Evolutionary conservation across 1,140 invertebrate genomes (phyloP).

Genomic region (Pseudomyrmex dendroicus): DNA sequence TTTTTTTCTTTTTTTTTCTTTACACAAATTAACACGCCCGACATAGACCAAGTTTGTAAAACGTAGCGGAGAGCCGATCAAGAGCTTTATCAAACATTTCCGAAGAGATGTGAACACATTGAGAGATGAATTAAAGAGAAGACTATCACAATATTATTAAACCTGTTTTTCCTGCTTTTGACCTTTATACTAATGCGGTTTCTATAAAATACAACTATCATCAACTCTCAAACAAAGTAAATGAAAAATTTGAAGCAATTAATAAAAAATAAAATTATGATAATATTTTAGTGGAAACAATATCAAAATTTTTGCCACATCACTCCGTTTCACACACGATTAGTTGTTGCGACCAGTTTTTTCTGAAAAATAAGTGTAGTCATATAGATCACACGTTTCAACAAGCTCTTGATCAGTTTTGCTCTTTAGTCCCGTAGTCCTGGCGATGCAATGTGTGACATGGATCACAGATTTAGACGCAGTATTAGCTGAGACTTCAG

Average conservation of each 20-base stretch:
- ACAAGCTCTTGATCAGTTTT: constrained; percentile 71
- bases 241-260: too few species aligned
- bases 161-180: too few species aligned
- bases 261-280: too few species aligned
- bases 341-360: background rate
- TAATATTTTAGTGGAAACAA: too few species aligned
- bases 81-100: constrained; percentile 58
- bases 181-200: too few species aligned
- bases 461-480: constrained; percentile 65
- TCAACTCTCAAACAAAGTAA: too few species aligned
- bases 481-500: constrained; percentile 50
- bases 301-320: too few species aligned
- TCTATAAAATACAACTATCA: too few species aligned
- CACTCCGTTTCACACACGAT: too few species aligned
- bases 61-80: constrained; percentile 56
- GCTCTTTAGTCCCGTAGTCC: constrained; percentile 62
- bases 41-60: constrained; percentile 41
- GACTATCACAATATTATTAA: constrained; percentile 7
- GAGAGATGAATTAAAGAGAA: background rate
- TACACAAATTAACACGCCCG: constrained; percentile 40
- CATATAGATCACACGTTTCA: background rate
- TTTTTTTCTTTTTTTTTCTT: constrained; percentile 26
- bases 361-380: background rate
- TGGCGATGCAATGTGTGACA: constrained; percentile 65
- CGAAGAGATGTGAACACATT: background rate